These are phyloP conservation scores for Orthonevra nobilis DNA, from an alignment of 2,888 invertebrate species.

Conservation along the genomic window DNA sequence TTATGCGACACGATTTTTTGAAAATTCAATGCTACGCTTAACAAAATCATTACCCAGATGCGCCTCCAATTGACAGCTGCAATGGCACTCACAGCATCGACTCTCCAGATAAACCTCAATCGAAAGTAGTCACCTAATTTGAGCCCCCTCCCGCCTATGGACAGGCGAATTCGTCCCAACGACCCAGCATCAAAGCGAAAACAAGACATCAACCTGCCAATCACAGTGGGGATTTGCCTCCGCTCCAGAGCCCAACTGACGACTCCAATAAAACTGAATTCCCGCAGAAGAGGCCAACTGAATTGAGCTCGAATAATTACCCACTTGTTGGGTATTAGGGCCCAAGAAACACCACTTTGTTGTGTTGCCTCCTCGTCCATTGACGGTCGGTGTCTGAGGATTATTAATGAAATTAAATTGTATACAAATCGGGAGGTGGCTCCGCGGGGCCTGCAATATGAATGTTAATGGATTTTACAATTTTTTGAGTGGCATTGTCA, in stretches of 20 bases:
- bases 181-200: conserved; percentile 45
- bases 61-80: conserved; percentile 34
- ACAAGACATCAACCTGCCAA: conserved; percentile 75
- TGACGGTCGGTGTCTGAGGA: conserved; percentile 43
- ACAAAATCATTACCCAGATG: too few species aligned
- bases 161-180: conserved; percentile 40
- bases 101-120: not conserved
- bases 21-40: too few species aligned
- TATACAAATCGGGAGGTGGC: conserved; percentile 30
- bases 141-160: not conserved
- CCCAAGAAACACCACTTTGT: conserved; percentile 36
- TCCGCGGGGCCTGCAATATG: not conserved
- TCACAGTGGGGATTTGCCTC: conserved; percentile 72
- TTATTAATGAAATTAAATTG: conserved; percentile 70
- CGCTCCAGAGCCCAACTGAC: conserved; percentile 11
- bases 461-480: conserved; percentile 62
- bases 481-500: conserved; percentile 64
- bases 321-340: conserved; percentile 53
- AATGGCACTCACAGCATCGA: not conserved
- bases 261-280: conserved; percentile 16
- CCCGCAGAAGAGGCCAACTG: conserved; percentile 26
- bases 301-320: conserved; percentile 53
- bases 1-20: too few species aligned
- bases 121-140: conserved; percentile 30
- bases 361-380: conserved; percentile 24